A percentile compares a stretch with the other conserved stretches of the same genome.
These are phyloP conservation scores for Geopemphigus sp. DNA, from an alignment of 1,140 invertebrate genomes.

Conservation along the genomic window DNA sequence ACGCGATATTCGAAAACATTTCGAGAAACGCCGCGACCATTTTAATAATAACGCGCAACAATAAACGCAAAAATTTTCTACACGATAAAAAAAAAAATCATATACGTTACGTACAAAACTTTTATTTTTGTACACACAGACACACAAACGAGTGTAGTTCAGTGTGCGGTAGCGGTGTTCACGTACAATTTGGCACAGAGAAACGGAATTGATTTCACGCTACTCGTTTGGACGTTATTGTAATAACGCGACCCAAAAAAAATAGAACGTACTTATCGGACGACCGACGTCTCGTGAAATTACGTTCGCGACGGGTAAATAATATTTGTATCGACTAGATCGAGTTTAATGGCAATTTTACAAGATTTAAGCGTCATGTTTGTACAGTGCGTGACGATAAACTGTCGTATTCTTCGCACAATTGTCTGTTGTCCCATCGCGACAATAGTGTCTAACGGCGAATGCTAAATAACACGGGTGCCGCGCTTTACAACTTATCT, in stretches of 20 bases:
- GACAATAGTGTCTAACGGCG: background rate
- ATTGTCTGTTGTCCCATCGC: background rate
- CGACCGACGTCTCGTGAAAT: no score
- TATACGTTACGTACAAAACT: background rate
- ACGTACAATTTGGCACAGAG: background rate
- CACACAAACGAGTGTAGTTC: background rate
- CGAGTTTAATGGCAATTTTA: background rate
- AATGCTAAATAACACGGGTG: background rate
- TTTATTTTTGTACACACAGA: background rate
- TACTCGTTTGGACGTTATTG: no score
- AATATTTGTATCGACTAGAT: conserved; percentile 6
- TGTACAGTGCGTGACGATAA: background rate
- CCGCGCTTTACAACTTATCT: conserved; percentile 1
- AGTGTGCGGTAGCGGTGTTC: background rate
- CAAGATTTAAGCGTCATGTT: conserved; percentile 2
- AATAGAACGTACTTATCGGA: conserved; percentile 16
- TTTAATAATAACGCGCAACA: no score
- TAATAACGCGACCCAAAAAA: no score
- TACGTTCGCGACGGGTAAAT: background rate
- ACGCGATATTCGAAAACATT: no score
- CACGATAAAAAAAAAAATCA: background rate
- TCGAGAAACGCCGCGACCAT: no score
- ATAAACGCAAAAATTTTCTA: no score
- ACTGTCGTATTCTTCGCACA: conserved; percentile 2
- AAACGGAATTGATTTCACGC: conserved; percentile 6